phyloP scores from a whole-genome alignment of 1,140 invertebrate genomes.

The Antheraea mylitta region DNA sequence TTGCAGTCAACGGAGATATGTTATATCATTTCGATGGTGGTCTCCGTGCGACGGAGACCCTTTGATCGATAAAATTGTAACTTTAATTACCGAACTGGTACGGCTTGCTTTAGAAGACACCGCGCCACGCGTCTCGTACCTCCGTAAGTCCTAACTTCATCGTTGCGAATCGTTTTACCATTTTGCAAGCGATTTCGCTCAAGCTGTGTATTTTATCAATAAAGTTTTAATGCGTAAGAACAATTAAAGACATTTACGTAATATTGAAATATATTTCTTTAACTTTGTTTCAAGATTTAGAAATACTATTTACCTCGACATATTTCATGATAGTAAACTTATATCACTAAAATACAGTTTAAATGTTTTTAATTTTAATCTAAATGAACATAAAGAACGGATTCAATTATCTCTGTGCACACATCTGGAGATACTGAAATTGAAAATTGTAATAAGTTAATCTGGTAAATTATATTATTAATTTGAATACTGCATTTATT shows the following conservation, averaged over 20 bases:
- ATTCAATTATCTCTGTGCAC: background rate
- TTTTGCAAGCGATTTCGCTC: background rate
- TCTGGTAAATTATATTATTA: background rate
- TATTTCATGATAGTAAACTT: no score
- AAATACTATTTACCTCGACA: no score
- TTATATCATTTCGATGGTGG: constrained; percentile 41
- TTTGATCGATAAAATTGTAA: constrained; percentile 74
- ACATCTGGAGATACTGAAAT: background rate
- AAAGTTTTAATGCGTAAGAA: background rate
- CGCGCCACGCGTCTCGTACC: constrained; percentile 44
- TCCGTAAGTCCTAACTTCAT: constrained; percentile 23
- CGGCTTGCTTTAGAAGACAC: constrained; percentile 53
- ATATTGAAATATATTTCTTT: background rate
- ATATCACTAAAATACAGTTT: background rate
- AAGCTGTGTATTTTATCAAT: background rate
- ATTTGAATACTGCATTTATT: background rate
- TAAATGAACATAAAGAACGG: background rate
- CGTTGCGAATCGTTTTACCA: constrained; percentile 11
- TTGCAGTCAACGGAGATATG: constrained; percentile 47
- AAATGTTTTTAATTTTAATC: background rate
- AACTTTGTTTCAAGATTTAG: background rate
- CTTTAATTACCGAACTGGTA: constrained; percentile 75
- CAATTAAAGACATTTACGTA: background rate
- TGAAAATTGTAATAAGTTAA: background rate
- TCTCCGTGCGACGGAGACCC: constrained; percentile 52